Percentiles rank a stretch among this genome's conserved stretches.
Conservation (phyloP, 2,113 vertebrate genomes). For the Sigmodon hispidus region DNA sequence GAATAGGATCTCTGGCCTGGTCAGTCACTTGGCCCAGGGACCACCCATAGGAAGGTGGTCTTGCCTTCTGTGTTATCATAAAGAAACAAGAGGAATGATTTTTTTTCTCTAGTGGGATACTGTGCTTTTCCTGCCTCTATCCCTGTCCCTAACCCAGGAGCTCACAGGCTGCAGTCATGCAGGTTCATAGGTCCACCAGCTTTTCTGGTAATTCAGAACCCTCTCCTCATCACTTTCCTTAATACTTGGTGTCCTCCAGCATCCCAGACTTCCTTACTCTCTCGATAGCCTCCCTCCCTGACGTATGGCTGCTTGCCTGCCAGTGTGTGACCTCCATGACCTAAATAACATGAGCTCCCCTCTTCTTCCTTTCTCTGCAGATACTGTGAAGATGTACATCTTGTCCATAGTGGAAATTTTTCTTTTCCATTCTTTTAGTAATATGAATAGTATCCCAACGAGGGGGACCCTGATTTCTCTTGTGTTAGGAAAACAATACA, state of each 20-base stretch:
- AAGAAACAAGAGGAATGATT: no score
- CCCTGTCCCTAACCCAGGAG: no score
- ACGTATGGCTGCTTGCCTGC: neutral
- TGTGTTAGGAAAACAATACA: neutral
- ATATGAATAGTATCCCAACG: neutral
- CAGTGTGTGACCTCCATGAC: neutral
- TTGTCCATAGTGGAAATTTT: neutral
- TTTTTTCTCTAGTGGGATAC: no score
- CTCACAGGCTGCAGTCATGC: no score
- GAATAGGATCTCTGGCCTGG: neutral
- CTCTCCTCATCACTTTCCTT: neutral
- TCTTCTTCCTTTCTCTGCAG: neutral
- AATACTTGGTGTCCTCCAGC: neutral
- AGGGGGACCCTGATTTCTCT: neutral
- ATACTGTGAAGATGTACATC: neutral
- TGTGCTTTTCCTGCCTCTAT: no score
- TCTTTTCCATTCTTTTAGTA: neutral
- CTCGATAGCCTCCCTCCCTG: neutral
- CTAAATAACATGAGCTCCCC: neutral
- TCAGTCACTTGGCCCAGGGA: neutral
- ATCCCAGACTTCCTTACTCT: neutral
- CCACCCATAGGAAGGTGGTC: neutral
- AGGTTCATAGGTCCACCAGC: neutral
- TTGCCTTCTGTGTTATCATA: neutral
- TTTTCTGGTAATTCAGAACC: neutral